Evolutionary conservation across 2,797 vertebrate species (phyloP), one percentile per base, ranked within the genome.

Genomic region (Chelon auratus): DNA sequence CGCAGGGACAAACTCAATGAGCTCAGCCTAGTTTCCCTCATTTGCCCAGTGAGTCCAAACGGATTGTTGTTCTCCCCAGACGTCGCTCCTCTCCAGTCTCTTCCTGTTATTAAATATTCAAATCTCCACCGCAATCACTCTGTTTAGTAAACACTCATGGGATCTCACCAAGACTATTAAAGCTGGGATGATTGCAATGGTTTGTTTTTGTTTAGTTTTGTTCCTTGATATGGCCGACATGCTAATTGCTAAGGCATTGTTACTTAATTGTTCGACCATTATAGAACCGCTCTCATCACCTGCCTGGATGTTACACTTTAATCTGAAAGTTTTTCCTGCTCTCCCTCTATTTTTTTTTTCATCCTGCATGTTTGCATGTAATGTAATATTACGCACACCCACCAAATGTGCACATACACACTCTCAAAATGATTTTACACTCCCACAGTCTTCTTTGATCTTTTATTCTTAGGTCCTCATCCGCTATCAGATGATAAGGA

Each of bases 51-150:
- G 82, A 92, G 86, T 91, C 91, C 87, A 90, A 91, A 87, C 80
- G 87, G 82, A 91, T 90, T 91, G 90, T 87, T 88, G 84, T 87
- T 78, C 77, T 91, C 89, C 89, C 90, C 76, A 81, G 84, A 90
- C 68, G 66, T 72, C 33, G 62, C 81, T 87, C 83, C 74, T 88
- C 87, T 91, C 82, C 88, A 87, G 84, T 92, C 90, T 87, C 88
- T 84, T 87, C 87, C 85, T 79, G 80, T 88, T 90, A 93, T 93
- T 92, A 94, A 93, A 93, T 93, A 93, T 92, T 92, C 88, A 93
- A 92, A 93, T 92, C 91, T 91, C 84, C 78, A 81, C 79, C 12
- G 75, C 89, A 86, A 90, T 90, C 85, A 85, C 84, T 91, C 90
- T 92, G 90, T 93, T 93, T 89, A 89, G 88, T 78, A 80, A 85